Evolutionary conservation across 2,113 vertebrate species (phyloP).

Genomic region (Sinocyclocheilus grahami): DNA sequence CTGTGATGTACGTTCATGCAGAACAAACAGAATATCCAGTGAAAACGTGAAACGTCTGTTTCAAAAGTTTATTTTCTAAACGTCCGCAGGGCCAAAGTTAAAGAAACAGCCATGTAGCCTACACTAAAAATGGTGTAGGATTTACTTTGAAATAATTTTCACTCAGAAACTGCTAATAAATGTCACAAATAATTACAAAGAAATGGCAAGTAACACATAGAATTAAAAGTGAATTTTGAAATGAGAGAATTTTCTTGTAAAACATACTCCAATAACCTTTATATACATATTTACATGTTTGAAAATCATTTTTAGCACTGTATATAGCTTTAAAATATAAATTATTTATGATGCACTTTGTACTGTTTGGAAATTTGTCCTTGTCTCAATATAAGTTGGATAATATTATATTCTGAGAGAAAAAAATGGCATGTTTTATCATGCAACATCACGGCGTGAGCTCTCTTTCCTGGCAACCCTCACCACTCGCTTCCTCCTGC

Average conservation of each 20-base stretch:
- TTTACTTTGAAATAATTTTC: too few relatives aligned
- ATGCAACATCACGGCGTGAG: slow-evolving; percentile 10
- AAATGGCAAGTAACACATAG: too few relatives aligned
- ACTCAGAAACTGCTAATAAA: too few relatives aligned
- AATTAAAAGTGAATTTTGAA: too few relatives aligned
- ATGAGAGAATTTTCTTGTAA: too few relatives aligned
- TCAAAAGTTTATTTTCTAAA: background rate
- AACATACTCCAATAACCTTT: too few relatives aligned
- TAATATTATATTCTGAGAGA: background rate
- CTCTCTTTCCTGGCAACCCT: slow-evolving; percentile 21
- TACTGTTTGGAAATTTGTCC: background rate
- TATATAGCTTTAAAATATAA: background rate
- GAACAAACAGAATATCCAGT: background rate
- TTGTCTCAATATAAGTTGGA: background rate
- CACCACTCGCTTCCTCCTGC: background rate
- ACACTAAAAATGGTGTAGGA: too few relatives aligned
- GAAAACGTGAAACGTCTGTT: background rate
- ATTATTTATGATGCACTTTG: background rate
- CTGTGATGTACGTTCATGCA: background rate
- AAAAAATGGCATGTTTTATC: slow-evolving; percentile 20
- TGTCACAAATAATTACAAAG: too few relatives aligned
- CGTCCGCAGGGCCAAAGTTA: background rate
- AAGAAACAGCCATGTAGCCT: background rate
- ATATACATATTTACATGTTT: too few relatives aligned
- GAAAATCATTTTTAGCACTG: too few relatives aligned